Evolutionary conservation across 2,888 invertebrate species (phyloP), one percentile per base, ranked within the genome.

Genomic region (Rugalucina vietnamica): DNA sequence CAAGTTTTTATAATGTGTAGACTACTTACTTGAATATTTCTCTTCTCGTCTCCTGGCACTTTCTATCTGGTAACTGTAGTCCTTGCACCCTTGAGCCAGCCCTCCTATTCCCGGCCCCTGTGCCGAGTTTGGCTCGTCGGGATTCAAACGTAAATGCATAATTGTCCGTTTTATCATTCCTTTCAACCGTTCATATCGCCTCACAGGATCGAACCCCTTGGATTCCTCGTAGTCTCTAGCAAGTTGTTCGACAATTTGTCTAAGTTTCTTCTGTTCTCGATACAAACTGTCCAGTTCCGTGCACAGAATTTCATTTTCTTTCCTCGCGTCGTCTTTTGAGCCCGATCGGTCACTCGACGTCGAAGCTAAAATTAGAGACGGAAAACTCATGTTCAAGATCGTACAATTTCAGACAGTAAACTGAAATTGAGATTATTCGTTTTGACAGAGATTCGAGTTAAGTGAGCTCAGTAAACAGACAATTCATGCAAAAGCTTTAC

Each of bases 111-210:
- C 91, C 36, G 79, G 50, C 21, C 75, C 60, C 69, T 75, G 43
- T 4, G 74, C 73, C 21, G 74, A 80, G 50, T 82, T 88, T 39
- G 86, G 86, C 74, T 92, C 91, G 49, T 92, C 91, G 5, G 92
- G 90, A 71, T 89, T 88, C 39, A 93, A 86, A 36, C 90, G 90
- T 24, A 93, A 82, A 74, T 94, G 93, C 72, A 93, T 84, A 14
- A 93, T 91, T n/a, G 92, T 92, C 81, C 94, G 83, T 80, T 98
- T 98, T 93, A 99, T 98, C 98, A 99, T 98, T 95, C 98, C 98
- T 95, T 99, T 99, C 90, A 99, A 96, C 96, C 98, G 97, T 85
- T 98, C 97, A 96, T 99, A 99, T 75, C 99, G 97, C 37, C 98
- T 97, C 94, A 98, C 97, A 95, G 98, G 98, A 88, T 98, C 98